Evolutionary conservation across 2,113 vertebrate genomes (phyloP).

Genomic region (Oxyruncus cristatus): DNA sequence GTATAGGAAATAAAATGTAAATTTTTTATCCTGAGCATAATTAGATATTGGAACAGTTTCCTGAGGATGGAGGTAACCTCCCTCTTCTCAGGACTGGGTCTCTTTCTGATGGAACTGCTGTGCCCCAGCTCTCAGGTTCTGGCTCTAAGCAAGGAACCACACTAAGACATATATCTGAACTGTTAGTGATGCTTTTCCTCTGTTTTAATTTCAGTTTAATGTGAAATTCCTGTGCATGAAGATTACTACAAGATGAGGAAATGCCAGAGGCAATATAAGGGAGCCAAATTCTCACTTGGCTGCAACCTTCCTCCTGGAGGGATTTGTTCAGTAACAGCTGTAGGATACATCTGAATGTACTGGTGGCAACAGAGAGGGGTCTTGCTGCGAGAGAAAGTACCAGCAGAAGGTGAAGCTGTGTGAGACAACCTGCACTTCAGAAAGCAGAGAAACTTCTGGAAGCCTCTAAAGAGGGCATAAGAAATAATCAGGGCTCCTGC

Average conservation of each 20-base stretch:
- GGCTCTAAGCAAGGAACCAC: not conserved
- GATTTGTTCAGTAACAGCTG: not conserved
- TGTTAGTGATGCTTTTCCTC: not conserved
- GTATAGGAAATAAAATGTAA: not conserved
- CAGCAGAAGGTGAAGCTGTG: not conserved
- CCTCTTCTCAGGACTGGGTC: not conserved
- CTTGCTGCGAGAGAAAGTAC: not conserved
- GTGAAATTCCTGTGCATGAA: not conserved
- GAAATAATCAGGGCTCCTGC: not conserved
- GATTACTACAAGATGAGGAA: not conserved
- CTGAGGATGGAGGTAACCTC: not conserved
- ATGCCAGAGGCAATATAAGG: not conserved
- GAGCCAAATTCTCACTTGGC: not conserved
- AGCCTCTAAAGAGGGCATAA: not conserved
- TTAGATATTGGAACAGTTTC: not conserved
- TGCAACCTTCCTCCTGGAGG: not conserved
- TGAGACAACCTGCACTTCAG: not conserved
- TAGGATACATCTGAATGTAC: not conserved
- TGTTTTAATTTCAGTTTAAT: not conserved
- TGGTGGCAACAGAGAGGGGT: not conserved
- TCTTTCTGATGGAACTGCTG: not conserved
- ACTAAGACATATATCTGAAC: not conserved
- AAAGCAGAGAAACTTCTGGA: not conserved
- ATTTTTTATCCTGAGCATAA: not conserved
- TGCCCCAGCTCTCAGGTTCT: not conserved